phyloP scores from a whole-genome alignment of 1,140 invertebrate genomes.

The Trypoxylus dichotomus region DNA sequence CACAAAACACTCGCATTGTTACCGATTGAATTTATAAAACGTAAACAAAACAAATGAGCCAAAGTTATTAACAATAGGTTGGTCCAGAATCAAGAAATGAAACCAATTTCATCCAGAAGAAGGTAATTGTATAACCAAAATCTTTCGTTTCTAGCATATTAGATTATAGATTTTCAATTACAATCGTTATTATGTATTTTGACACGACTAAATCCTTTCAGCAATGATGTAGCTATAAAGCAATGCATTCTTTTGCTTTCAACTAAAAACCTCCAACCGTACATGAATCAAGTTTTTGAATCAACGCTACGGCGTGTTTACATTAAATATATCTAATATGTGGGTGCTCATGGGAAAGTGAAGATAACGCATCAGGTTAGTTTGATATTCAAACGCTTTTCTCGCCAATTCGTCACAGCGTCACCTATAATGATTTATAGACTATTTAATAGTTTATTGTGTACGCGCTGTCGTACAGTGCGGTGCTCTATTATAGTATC shows the following conservation, averaged over 20 bases:
- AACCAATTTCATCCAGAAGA: not conserved
- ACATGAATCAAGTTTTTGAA: not conserved
- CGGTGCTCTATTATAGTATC: not conserved
- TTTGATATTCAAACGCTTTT: slow-evolving; percentile 28
- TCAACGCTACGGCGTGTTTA: not conserved
- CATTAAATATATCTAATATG: slow-evolving; percentile 19
- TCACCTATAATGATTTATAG: slow-evolving; percentile 44
- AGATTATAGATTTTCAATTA: slow-evolving; percentile 10
- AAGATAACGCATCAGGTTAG: not conserved
- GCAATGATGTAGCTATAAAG: not conserved
- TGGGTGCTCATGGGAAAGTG: slow-evolving; percentile 28
- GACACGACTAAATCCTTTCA: not conserved
- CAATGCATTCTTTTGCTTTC: not conserved
- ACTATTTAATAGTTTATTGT: slow-evolving; percentile 44
- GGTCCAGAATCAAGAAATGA: not conserved
- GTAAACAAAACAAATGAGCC: not conserved
- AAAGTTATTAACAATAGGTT: not conserved
- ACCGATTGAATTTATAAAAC: too few species aligned
- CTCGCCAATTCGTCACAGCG: slow-evolving; percentile 39
- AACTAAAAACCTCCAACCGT: not conserved
- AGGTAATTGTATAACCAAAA: not conserved
- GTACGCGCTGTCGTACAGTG: not conserved
- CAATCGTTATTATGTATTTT: not conserved
- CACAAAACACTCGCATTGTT: too few species aligned
- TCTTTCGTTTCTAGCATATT: not conserved